Evolutionary conservation across 2,113 vertebrate genomes (phyloP).

Genomic region (Myocastor coypus): DNA sequence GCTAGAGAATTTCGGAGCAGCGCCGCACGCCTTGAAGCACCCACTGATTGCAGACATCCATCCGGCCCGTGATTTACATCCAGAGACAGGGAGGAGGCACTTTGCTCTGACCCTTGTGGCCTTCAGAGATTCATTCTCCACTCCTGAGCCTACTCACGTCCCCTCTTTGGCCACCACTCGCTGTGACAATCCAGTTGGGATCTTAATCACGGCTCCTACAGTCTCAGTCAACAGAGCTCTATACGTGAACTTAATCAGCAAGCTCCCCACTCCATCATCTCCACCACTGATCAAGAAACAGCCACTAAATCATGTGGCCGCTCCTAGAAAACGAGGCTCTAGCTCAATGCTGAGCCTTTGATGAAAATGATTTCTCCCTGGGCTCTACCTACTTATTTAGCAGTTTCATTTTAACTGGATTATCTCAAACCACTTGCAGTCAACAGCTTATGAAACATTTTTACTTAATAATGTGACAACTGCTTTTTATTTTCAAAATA

Average conservation of each 20-base stretch:
- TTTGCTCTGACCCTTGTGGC: conserved; percentile 65
- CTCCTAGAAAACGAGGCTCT: conserved; percentile 18
- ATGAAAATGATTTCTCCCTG: background rate
- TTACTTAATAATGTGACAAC: background rate
- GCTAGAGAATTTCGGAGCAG: background rate
- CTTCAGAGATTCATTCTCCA: conserved; percentile 67
- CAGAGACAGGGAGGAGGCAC: conserved; percentile 37
- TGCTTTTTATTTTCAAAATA: conserved; percentile 46
- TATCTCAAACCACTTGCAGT: conserved; percentile 3
- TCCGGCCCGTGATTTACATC: conserved; percentile 66
- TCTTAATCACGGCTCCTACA: conserved; percentile 73
- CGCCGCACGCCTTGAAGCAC: conserved; percentile 33
- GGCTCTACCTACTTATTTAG: conserved; percentile 41
- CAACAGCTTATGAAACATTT: background rate
- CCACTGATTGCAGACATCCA: conserved; percentile 33
- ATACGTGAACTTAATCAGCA: conserved; percentile 67
- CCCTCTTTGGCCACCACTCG: conserved; percentile 65
- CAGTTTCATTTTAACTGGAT: conserved; percentile 12
- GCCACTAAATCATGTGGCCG: conserved; percentile 69
- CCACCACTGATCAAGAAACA: conserved; percentile 66
- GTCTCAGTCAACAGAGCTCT: conserved; percentile 73
- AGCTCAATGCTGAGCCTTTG: background rate
- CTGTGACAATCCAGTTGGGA: conserved; percentile 68
- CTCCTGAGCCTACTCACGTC: conserved; percentile 36
- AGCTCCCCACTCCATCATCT: conserved; percentile 51